These are phyloP conservation scores for Bos javanicus DNA, from an alignment of 2,113 vertebrate species.

Conservation along the genomic window DNA sequence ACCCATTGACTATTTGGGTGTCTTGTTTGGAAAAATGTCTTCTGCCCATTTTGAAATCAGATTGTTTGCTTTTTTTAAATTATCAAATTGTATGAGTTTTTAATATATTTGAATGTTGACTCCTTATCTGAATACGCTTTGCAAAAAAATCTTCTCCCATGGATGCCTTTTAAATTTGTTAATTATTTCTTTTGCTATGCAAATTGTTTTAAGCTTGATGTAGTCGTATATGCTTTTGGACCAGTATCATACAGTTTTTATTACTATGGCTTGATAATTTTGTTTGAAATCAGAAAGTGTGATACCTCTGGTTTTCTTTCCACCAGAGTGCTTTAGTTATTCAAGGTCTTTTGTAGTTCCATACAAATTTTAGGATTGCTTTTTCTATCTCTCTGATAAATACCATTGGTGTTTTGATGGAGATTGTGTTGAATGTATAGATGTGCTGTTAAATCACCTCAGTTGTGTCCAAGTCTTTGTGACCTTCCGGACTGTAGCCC, in stretches of 20 bases:
- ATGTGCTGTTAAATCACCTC: neutral
- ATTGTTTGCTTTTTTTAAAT: neutral
- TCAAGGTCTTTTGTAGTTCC: neutral
- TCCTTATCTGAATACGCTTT: neutral
- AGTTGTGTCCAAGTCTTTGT: neutral
- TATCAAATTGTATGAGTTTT: neutral
- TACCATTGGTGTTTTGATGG: neutral
- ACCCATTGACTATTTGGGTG: neutral
- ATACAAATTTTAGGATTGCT: neutral
- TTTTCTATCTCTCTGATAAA: neutral
- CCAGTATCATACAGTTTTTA: neutral
- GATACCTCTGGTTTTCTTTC: neutral
- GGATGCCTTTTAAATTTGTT: neutral
- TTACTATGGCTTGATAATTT: neutral
- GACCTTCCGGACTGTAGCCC: neutral
- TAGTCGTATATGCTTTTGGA: neutral
- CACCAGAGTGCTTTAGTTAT: neutral
- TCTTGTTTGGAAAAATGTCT: neutral
- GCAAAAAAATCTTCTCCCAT: neutral
- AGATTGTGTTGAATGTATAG: neutral
- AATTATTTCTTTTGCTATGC: neutral
- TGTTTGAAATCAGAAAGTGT: neutral
- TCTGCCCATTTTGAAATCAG: neutral
- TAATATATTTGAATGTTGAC: neutral
- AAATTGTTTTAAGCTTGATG: neutral